These are phyloP conservation scores for Rhodeus uyekii DNA, from an alignment of 2,797 vertebrate species.

Conservation along the genomic window DNA sequence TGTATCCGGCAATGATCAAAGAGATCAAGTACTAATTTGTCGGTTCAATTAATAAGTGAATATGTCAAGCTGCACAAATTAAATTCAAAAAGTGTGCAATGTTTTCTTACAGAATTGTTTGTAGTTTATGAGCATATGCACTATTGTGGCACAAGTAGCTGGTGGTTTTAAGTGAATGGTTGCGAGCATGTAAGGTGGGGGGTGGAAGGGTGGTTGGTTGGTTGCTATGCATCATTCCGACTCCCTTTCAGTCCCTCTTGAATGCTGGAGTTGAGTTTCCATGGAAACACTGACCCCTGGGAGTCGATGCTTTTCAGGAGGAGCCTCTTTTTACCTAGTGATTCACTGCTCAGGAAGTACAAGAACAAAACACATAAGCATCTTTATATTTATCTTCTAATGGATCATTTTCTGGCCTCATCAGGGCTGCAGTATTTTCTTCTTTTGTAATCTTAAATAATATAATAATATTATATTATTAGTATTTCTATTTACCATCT, in stretches of 20 bases:
- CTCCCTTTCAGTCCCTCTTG: constrained; percentile 77
- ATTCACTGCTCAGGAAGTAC: constrained; percentile 64
- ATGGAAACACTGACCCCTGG: constrained; percentile 80
- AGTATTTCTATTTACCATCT: background rate
- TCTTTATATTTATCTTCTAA: constrained; percentile 14
- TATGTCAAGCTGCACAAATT: background rate
- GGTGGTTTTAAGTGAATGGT: constrained; percentile 39
- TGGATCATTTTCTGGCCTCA: background rate
- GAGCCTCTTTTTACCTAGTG: constrained; percentile 74
- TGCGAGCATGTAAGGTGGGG: constrained; percentile 11
- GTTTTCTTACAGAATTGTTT: constrained; percentile 14
- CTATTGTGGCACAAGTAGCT: constrained; percentile 21
- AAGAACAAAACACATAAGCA: constrained; percentile 55
- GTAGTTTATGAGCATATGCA: constrained; percentile 30
- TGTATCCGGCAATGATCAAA: constrained; percentile 35
- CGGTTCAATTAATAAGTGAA: constrained; percentile 5
- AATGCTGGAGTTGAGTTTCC: constrained; percentile 80
- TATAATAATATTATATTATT: background rate
- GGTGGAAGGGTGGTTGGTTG: constrained; percentile 51
- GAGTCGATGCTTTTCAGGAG: constrained; percentile 75
- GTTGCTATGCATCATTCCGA: constrained; percentile 61
- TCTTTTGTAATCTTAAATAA: background rate
- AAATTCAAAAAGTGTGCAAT: constrained; percentile 1
- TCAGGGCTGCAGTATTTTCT: background rate
- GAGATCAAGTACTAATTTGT: constrained; percentile 18